Evolutionary conservation across 2,113 vertebrate species (phyloP).

Genomic region (Oenanthe oenanthe): DNA sequence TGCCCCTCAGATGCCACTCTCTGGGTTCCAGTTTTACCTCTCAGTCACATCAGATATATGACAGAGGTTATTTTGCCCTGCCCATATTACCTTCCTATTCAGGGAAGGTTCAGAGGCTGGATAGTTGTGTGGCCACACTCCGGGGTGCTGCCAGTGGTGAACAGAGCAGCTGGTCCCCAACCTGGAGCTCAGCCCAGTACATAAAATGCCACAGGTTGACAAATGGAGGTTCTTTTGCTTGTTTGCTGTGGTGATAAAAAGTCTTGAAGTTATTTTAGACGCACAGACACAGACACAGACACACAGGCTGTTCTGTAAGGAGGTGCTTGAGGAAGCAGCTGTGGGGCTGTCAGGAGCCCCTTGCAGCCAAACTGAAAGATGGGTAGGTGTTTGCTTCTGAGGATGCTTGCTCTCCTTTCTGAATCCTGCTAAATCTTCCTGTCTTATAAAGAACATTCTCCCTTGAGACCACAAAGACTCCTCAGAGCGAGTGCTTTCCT

Average conservation of each 20-base stretch:
- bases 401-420: not conserved
- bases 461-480: constrained; percentile 5
- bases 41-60: not conserved
- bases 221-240: not conserved
- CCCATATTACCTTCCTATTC: not conserved
- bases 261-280: not conserved
- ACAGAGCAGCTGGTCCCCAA: not conserved
- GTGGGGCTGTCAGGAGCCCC: not conserved
- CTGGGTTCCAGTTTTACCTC: not conserved
- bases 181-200: fast-evolving
- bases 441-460: constrained; percentile 17
- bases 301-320: not conserved
- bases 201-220: not conserved
- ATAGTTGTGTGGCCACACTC: not conserved
- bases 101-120: not conserved
- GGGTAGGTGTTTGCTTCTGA: not conserved
- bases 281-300: not conserved
- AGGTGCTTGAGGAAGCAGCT: not conserved
- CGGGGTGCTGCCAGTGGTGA: not conserved
- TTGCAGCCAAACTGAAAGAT: not conserved
- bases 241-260: not conserved
- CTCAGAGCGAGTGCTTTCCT: not conserved
- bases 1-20: not conserved
- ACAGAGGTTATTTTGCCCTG: not conserved
- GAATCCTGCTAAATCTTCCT: constrained; percentile 13